Conservation (phyloP, 2,113 vertebrate genomes). For the Mustela lutreola region DNA sequence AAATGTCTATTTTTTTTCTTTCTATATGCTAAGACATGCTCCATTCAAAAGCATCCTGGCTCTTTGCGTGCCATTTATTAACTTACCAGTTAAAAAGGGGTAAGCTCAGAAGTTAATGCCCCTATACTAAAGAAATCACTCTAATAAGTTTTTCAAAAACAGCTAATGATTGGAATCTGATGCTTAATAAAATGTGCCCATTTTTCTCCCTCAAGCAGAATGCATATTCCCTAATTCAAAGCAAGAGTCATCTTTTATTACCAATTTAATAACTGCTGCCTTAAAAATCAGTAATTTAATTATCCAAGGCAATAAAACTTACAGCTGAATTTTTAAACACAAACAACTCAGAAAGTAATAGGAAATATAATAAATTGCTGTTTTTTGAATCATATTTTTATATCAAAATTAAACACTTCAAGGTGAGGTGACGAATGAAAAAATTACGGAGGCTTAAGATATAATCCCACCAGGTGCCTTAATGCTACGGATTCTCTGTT, state of each 20-base stretch:
- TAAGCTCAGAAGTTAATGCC: conserved; percentile 63
- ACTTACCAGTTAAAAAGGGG: conserved; percentile 55
- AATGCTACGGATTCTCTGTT: conserved; percentile 62
- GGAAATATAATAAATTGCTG: conserved; percentile 30
- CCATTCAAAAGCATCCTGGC: background rate
- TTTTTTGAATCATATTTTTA: conserved; percentile 62
- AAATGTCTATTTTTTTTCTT: conserved; percentile 71
- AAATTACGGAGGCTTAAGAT: conserved; percentile 53
- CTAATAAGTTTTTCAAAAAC: conserved; percentile 26
- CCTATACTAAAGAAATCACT: background rate
- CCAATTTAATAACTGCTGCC: conserved; percentile 61
- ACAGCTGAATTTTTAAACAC: conserved; percentile 71
- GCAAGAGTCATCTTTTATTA: conserved; percentile 69
- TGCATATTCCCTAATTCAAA: conserved; percentile 10
- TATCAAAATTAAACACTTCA: conserved; percentile 54
- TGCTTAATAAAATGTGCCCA: conserved; percentile 58
- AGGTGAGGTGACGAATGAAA: background rate
- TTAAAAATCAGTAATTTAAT: conserved; percentile 63
- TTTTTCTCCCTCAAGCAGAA: conserved; percentile 58
- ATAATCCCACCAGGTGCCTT: conserved; percentile 39
- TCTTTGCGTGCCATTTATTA: conserved; percentile 9
- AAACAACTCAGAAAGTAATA: conserved; percentile 56
- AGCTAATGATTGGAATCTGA: conserved; percentile 56
- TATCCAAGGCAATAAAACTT: conserved; percentile 61
- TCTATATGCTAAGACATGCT: conserved; percentile 7